Conservation (phyloP, 2,888 invertebrate species). For the Hirudinaria manillensis region DNA sequence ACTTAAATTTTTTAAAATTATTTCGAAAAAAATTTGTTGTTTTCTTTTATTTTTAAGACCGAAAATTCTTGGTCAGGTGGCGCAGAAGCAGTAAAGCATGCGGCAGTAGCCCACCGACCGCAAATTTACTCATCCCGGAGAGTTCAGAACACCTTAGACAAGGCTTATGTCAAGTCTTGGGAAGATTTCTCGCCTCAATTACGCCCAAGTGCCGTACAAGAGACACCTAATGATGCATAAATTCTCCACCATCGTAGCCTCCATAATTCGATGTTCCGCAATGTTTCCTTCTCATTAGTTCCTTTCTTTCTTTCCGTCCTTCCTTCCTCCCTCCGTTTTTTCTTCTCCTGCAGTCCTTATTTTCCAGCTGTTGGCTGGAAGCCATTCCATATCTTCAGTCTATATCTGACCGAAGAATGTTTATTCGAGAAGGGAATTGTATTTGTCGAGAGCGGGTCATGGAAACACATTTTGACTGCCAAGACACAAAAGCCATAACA, state of each 20-base stretch:
- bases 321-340: neutral
- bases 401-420: no score
- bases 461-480: no score
- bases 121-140: neutral
- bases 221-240: neutral
- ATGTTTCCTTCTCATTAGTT: neutral
- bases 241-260: neutral
- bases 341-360: neutral
- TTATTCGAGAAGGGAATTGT: neutral
- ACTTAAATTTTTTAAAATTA: no score
- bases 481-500: no score
- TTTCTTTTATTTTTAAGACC: no score
- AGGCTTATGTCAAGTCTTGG: slow-evolving; percentile 4
- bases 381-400: no score
- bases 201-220: neutral
- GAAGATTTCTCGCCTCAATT: slow-evolving; percentile 8
- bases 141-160: neutral
- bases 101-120: neutral
- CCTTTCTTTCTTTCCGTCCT: neutral
- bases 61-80: no score
- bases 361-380: neutral
- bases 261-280: neutral
- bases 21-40: no score
- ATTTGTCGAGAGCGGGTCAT: neutral
- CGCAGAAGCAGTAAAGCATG: neutral